Evolutionary conservation across 2,797 vertebrate species (phyloP), one percentile per base, ranked within the genome.

Genomic region (Poeciliopsis presidionis): DNA sequence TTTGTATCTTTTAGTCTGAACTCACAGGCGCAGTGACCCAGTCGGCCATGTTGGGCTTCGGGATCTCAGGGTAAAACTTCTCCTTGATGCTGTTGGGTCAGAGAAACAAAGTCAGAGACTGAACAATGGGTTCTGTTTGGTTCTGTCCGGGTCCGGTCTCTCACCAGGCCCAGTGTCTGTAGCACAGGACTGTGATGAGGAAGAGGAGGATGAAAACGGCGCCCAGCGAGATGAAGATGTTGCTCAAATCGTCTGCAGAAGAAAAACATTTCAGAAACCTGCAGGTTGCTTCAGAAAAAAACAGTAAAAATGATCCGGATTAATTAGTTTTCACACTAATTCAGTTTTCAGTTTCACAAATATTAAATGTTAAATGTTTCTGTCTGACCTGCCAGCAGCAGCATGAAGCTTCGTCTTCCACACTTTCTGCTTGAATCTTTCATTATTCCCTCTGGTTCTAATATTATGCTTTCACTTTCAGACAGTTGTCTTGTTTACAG

Each of bases 21-120:
- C 92, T 76, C 77, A 94, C 94, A 49, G 7, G 41, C 33, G 75
- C 65, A 16, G 71, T 65, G 14, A 78, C 7, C 93, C 92, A 94
- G 12, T 85, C 91, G 0, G 33, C 73, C 73, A 95, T 92, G 81
- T 95, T 94, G 39, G 97, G 98, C 87, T 96, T 95, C 0, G 97
- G 97, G 88, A 98, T 96, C 47, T 97, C 95, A 71, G 97, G 97
- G 87, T 95, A 97, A 88, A 98, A 93, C 0, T 93, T 96, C 81
- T 95, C 90, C 85, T 97, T 98, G 92, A 98, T 95, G 93, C 97
- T 99, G 91, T 91, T 28, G 73, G 70, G 87, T 82, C 86, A 57
- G 86, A 51, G 22, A 87, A 88, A 2, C 0, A 83, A 69, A 18
- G 2, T 28, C 16, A 53, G 57, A 57, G 9, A 57, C 9, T 2